phyloP scores from a whole-genome alignment of 2,797 vertebrate genomes.

The Argyrosomus regius region DNA sequence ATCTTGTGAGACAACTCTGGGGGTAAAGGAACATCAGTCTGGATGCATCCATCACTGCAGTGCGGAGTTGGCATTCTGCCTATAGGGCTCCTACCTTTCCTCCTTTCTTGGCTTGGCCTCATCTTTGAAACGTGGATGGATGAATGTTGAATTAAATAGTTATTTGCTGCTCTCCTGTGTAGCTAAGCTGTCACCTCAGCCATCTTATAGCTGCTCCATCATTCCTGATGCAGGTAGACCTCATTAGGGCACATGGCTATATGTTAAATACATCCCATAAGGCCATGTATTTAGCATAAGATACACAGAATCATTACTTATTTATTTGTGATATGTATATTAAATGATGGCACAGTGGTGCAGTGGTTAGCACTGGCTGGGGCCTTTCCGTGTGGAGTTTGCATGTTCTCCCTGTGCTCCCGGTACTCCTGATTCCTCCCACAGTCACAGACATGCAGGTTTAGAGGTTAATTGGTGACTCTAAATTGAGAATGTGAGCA shows the following conservation, averaged over 20 bases:
- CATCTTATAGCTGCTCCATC: background rate
- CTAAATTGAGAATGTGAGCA: too few species aligned
- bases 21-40: background rate
- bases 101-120: constrained; percentile 15
- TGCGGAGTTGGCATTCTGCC: constrained; percentile 24
- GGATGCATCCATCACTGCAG: constrained; percentile 27
- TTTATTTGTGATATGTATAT: too few species aligned
- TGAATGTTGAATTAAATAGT: constrained; percentile 35
- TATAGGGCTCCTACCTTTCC: background rate
- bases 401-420: too few species aligned
- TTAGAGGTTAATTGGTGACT: too few species aligned
- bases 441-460: too few species aligned
- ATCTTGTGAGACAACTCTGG: background rate
- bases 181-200: background rate
- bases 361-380: too few species aligned
- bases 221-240: background rate
- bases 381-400: too few species aligned
- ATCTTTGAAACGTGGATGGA: constrained; percentile 3
- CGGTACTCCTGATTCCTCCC: too few species aligned
- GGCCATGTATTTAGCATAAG: background rate
- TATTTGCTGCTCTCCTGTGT: constrained; percentile 7
- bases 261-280: too few species aligned
- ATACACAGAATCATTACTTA: too few species aligned
- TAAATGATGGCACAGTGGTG: too few species aligned
- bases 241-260: background rate